Evolutionary conservation across 2,113 vertebrate genomes (phyloP), one percentile per base, ranked within the genome.

Genomic region (Noturus placidus): DNA sequence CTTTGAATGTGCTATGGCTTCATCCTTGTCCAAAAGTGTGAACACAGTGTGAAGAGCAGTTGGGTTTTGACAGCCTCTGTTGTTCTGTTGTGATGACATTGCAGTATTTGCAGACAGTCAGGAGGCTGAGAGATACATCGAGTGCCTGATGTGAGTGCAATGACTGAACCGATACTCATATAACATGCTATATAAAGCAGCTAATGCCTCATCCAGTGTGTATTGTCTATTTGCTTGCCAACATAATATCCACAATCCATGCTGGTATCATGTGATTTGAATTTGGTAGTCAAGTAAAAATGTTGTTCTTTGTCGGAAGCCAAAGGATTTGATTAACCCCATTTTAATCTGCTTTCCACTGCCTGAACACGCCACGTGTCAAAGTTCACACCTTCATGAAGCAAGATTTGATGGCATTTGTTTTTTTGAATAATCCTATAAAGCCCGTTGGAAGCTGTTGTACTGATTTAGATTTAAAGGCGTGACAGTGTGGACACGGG

Each of bases 301-400:
- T 33, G 14, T 38, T 65, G 35, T 61, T 87, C 38, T 76, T 74
- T 20, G 11, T 54, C 30, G 8, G n/a, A 35, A 67, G 85, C 76
- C 76, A 65, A 80, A 67, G 46, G 76, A 86, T 86, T 86, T 86
- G 59, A 38, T 80, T n/a, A 79, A 67, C 74, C 33, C 35, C 2
- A 4, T 6, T 38, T 61, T 76, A 86, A 63, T 17, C 72, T n/a
- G 35, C 54, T 61, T 59, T 50, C 35, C 38, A 77, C 52, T 46
- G 56, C 69, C 38, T 52, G 57, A 79, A 33, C 42, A 79, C 50
- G 27, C 35, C 84, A 50, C 27, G 20, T 57, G 72, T 78, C 57
- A 78, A 57, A 63, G 57, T 7, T 15, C 8, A 42, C 27, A 38
- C 35, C 54, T 30, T 61, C 11, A 54, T 35, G 57, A 77, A 38